Evolutionary conservation across 64 coral and sea anemone species (phyloP).

Genomic region (Acropora tenuis): DNA sequence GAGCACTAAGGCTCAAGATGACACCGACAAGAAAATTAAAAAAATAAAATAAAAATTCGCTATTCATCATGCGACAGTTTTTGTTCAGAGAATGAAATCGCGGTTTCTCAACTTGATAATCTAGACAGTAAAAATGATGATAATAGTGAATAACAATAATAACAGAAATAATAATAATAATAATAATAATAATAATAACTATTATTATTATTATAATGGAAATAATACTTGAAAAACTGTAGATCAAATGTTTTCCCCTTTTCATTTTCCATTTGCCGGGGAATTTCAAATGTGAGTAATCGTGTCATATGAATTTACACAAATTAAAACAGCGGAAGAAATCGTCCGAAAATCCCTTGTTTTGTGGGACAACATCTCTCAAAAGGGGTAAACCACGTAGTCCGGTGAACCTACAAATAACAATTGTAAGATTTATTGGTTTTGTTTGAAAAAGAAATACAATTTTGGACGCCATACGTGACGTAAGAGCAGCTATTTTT

Average conservation of each 20-base stretch:
- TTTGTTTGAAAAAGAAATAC: neutral
- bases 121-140: neutral
- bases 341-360: neutral
- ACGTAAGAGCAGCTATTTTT: constrained; percentile 34
- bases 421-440: neutral
- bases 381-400: too few species aligned
- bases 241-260: too few species aligned
- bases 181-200: neutral
- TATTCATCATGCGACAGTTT: too few species aligned
- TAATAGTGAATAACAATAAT: neutral
- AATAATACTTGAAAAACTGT: too few species aligned
- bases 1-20: neutral
- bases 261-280: too few species aligned
- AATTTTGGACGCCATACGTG: neutral
- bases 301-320: neutral
- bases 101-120: neutral
- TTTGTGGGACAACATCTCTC: neutral
- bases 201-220: too few species aligned
- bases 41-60: neutral
- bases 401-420: too few species aligned
- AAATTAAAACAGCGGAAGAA: neutral
- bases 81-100: neutral
- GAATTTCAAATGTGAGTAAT: neutral
- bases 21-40: neutral
- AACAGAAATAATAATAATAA: too few species aligned